Conservation (phyloP, 2,797 vertebrate species). For the Enteromius afrohamiltoni region DNA sequence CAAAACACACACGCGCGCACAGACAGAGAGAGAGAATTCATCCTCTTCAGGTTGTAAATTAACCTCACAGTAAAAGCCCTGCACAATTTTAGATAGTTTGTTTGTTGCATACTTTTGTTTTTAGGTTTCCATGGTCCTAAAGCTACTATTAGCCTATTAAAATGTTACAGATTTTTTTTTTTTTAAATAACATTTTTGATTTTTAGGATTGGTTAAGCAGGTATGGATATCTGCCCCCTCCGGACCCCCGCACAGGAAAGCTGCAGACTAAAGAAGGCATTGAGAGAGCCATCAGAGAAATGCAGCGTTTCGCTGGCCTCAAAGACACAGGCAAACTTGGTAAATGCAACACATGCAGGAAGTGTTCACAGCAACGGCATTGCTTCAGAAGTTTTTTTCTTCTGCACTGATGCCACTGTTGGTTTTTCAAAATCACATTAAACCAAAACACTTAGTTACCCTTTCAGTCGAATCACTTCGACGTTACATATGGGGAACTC, state of each 20-base stretch:
- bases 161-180: no score
- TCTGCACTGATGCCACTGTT: not conserved
- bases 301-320: slow-evolving; percentile 88
- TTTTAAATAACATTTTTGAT: no score
- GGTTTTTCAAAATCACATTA: not conserved
- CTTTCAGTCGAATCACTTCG: no score
- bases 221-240: slow-evolving; percentile 88
- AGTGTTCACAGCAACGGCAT: not conserved
- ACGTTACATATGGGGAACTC: no score
- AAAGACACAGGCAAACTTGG: slow-evolving; percentile 82
- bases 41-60: no score
- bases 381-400: not conserved
- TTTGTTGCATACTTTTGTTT: no score
- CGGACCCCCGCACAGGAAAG: slow-evolving; percentile 79
- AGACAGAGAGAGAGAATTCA: no score
- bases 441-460: not conserved
- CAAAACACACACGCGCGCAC: no score
- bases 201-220: slow-evolving; percentile 87
- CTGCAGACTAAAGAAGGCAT: slow-evolving; percentile 84
- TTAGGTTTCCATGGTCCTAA: no score
- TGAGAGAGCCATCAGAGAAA: slow-evolving; percentile 78
- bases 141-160: no score
- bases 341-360: slow-evolving; percentile 60
- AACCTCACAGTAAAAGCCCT: no score
- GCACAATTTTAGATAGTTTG: no score